phyloP scores from a whole-genome alignment of 1,140 invertebrate genomes.

The Bactericera cockerelli region DNA sequence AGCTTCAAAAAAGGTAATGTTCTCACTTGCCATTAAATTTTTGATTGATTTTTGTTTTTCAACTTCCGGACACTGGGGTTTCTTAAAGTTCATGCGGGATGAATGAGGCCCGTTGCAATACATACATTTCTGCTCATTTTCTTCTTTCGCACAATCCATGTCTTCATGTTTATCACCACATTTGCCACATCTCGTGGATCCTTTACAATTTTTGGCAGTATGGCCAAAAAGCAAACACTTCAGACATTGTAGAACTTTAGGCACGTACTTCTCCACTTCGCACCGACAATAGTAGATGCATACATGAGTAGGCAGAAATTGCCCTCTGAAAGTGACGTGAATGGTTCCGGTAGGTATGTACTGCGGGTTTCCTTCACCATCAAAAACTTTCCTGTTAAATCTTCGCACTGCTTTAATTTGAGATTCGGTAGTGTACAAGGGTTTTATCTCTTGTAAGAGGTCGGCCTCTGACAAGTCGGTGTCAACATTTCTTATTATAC shows the following conservation, averaged over 20 bases:
- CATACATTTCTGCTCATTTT: neutral
- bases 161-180: neutral
- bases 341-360: neutral
- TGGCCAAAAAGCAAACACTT: neutral
- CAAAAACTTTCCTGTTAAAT: neutral
- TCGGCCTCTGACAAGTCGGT: neutral
- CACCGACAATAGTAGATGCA: neutral
- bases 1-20: slow-evolving; percentile 8
- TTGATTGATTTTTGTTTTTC: slow-evolving; percentile 1
- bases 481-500: slow-evolving; percentile 1
- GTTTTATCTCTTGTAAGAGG: neutral
- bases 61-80: neutral
- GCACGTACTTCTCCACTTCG: neutral
- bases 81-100: neutral
- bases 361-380: neutral
- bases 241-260: neutral
- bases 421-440: neutral
- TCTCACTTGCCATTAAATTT: neutral
- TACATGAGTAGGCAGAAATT: neutral
- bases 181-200: neutral
- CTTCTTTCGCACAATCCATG: neutral
- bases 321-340: neutral
- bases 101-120: neutral
- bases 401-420: neutral
- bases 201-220: neutral